Evolutionary conservation across 2,113 vertebrate species (phyloP).

Genomic region (Hemiscyllium ocellatum): DNA sequence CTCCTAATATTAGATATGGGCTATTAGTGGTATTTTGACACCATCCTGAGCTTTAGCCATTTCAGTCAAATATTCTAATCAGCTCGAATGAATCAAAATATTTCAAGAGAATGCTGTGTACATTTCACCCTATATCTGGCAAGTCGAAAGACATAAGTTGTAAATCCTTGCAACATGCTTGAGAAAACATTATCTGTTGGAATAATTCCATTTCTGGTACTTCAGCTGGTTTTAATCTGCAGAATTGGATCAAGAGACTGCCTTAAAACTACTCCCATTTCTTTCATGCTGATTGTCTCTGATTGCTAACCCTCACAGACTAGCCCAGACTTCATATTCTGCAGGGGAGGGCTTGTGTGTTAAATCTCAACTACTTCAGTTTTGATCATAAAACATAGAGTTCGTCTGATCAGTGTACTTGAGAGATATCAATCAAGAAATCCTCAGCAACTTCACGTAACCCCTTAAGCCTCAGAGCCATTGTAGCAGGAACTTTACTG

Average conservation of each 20-base stretch:
- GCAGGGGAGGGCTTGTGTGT: neutral
- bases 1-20: neutral
- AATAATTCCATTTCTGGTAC: neutral
- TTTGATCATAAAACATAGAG: neutral
- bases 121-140: neutral
- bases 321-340: neutral
- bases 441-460: neutral
- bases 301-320: neutral
- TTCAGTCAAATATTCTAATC: neutral
- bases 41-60: neutral
- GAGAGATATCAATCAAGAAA: neutral
- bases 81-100: neutral
- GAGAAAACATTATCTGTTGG: neutral
- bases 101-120: neutral
- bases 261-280: neutral
- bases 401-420: neutral
- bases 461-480: neutral
- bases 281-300: neutral
- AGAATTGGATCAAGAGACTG: neutral
- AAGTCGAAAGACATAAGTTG: neutral
- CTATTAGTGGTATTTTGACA: neutral
- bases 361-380: neutral
- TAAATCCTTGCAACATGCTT: neutral
- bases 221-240: neutral
- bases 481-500: neutral